Conservation (phyloP, 1,140 invertebrate species). For the Bombus huntii region DNA sequence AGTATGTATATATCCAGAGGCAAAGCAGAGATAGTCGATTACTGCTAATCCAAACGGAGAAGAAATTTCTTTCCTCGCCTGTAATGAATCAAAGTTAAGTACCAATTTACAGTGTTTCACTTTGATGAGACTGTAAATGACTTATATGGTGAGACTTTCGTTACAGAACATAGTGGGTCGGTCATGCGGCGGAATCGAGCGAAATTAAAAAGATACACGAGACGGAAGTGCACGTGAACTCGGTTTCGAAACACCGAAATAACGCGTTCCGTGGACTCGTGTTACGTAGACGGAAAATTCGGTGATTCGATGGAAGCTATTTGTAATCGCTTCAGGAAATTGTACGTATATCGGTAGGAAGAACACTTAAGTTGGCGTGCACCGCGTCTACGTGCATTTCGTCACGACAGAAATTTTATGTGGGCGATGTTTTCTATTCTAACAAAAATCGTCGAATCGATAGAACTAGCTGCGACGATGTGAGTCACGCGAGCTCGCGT, state of each 20-base stretch:
- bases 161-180: neutral
- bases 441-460: slow-evolving; percentile 54
- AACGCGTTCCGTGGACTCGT: too few relatives aligned
- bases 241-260: neutral
- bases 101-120: too few relatives aligned
- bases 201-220: neutral
- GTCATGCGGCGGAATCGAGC: neutral
- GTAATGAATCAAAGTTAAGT: too few relatives aligned
- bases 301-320: slow-evolving; percentile 6
- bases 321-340: slow-evolving; percentile 39
- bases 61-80: neutral
- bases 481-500: slow-evolving; percentile 57
- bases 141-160: neutral
- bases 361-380: neutral
- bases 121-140: too few relatives aligned
- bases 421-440: slow-evolving; percentile 42
- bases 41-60: neutral
- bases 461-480: slow-evolving; percentile 33
- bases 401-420: slow-evolving; percentile 30
- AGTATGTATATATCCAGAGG: neutral
- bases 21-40: neutral
- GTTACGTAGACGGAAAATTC: slow-evolving; percentile 20
- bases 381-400: neutral
- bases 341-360: neutral
- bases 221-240: neutral